Evolutionary conservation across 2,797 vertebrate genomes (phyloP), one percentile per base, ranked within the genome.

Genomic region (Scolopax rusticola): DNA sequence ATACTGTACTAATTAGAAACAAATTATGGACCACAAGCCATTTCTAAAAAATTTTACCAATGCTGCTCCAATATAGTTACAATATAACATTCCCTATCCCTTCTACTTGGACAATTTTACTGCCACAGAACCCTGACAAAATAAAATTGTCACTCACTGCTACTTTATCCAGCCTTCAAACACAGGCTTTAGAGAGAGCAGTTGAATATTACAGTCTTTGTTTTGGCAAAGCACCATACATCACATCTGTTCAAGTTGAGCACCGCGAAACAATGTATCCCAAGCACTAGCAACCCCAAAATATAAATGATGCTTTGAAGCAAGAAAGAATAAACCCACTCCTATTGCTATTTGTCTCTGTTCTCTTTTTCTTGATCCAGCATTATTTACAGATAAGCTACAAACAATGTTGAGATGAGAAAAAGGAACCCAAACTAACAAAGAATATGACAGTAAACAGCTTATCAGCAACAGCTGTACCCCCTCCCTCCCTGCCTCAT

Each of bases 341-440:
- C 59, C 28, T 43, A 75, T 57, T 75, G 40, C 45, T 77, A 27
- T 67, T 81, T 87, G 80, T 48, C 12, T 54, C 11, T 24, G 30
- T 30, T 94, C 61, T 47, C 30, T 88, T 89, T 87, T 84, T 69
- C 78, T 80, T 11, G 15, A 48, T 70, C 77, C 76, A 74, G 60
- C 60, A 50, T 69, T 91, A 87, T 80, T 97, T 87, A 87, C 43
- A 87, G 75, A 93, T 89, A 95, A 95, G 47, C 81, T 77, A 84
- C 60, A 79, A 84, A 87, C 60, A 69, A 76, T 40, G 69, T 24
- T 8, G 28, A 93, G 54, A 88, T 18, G 9, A 67, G 74, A 63
- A 88, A 76, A 93, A 87, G 56, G 71, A 90, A 89, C 41, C 68
- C 73, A 60, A 85, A 74, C 51, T 61, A 84, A 85, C 56, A 96